These are phyloP conservation scores for Illadopsis cleaveri DNA, from an alignment of 2,113 vertebrate species.

Conservation along the genomic window DNA sequence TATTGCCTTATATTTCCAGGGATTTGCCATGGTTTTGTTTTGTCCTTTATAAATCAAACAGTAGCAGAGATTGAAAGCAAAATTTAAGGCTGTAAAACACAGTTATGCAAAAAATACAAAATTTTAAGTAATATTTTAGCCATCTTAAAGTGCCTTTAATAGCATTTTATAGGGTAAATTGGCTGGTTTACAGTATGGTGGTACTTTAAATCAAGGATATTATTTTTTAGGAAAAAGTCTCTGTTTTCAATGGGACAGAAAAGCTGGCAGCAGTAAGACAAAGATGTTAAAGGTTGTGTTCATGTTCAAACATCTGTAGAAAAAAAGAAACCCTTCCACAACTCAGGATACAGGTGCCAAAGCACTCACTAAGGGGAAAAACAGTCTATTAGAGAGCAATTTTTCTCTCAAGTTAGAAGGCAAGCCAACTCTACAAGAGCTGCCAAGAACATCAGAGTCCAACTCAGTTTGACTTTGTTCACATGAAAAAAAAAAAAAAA, in stretches of 20 bases:
- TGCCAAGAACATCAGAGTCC: constrained; percentile 24
- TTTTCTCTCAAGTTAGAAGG: neutral
- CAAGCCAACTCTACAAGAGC: neutral
- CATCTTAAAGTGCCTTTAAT: neutral
- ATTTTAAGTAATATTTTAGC: neutral
- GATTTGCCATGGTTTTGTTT: neutral
- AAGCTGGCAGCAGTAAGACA: neutral
- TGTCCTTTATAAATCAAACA: neutral
- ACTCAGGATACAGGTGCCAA: neutral
- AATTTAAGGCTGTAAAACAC: neutral
- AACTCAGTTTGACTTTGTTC: neutral
- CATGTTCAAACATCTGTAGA: neutral
- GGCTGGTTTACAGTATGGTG: neutral
- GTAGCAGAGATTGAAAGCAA: neutral
- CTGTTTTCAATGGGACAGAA: neutral
- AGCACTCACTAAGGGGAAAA: neutral
- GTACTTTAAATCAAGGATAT: neutral
- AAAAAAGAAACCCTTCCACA: neutral
- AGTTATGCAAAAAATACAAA: neutral
- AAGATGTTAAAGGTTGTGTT: neutral
- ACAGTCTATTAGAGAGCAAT: constrained; percentile 6
- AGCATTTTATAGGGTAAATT: neutral
- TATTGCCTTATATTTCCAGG: fast-evolving
- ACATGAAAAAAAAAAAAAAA: neutral
- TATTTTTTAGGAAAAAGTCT: neutral